These are phyloP conservation scores for Batillaria attramentaria DNA, from an alignment of 1,140 invertebrate genomes.

Conservation along the genomic window DNA sequence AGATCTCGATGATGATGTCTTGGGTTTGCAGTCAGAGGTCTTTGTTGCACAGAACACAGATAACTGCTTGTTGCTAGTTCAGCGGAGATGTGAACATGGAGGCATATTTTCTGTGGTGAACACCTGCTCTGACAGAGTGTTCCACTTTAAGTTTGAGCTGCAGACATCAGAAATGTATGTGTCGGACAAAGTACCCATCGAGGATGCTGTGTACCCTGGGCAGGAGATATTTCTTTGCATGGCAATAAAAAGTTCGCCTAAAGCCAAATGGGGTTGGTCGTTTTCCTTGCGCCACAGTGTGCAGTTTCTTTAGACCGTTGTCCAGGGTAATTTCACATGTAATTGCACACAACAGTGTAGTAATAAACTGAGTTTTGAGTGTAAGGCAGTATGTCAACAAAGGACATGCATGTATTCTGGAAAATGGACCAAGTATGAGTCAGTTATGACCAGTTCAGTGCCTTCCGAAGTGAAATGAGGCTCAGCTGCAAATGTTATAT, in stretches of 20 bases:
- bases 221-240: constrained; percentile 37
- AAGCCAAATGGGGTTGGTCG: constrained; percentile 27
- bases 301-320: too few species aligned
- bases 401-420: too few species aligned
- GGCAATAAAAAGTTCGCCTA: constrained; percentile 16
- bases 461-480: too few species aligned
- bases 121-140: constrained; percentile 35
- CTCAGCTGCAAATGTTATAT: too few species aligned
- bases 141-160: constrained; percentile 23
- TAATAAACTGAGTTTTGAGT: too few species aligned
- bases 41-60: constrained; percentile 1
- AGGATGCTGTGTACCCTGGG: constrained; percentile 26
- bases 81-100: constrained; percentile 38
- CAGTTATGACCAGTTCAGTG: too few species aligned
- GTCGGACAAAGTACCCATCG: constrained; percentile 9
- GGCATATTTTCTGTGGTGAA: constrained; percentile 44
- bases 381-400: too few species aligned
- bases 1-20: background rate
- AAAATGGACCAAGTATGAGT: too few species aligned
- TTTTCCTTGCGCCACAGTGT: background rate
- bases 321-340: too few species aligned
- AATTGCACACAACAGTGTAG: too few species aligned
- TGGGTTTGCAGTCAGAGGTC: constrained; percentile 8
- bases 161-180: constrained; percentile 32
- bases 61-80: constrained; percentile 44